Base-by-base conservation (phyloP, 1,140 invertebrate genomes). In the Papilio dardanus region DNA sequence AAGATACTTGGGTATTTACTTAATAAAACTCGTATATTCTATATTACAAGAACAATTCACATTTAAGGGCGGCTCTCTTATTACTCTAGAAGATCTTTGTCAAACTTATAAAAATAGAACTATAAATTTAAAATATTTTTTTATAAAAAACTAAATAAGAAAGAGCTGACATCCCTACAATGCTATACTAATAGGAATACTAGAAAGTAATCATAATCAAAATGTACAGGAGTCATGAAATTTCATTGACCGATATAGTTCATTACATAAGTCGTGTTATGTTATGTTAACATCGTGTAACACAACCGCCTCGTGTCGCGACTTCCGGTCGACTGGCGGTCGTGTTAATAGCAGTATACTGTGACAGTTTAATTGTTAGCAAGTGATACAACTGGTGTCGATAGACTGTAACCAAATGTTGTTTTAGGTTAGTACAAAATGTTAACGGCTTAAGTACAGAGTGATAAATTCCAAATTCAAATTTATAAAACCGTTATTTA, bases 381-480 rank as follows among this genome's bases (percentile, higher is more conserved):
- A 62, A 62, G 12, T 62, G 54, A 62, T 28, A 62, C 54, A 14
- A 28, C 54, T 62, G 50, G 21, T 58, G 54, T 62, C 12, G 10
- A 28, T 62, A 62, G 8, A 62, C 54, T 62, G 54, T 62, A 12
- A 14, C 24, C 21, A 28, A 16, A 16, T 54, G 6, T 21, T 54
- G 46, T 50, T 7, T 19, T 5, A 50, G 19, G 46, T 50, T 19
- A 21, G 7, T 7, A 6, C 21, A 19, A 7, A n/a, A n/a, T n/a
- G n/a, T n/a, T n/a, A n/a, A n/a, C n/a, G n/a, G n/a, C n/a, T n/a
- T n/a, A n/a, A n/a, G n/a, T n/a, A n/a, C 28, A 28, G 10, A 8
- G 2, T 28, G 4, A 28, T 58, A 30, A 58, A 30, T 58, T 24
- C 0, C 1, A 24, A 24, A 54, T 54, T 24, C 19, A 21, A 54